Evolutionary conservation across 2,797 vertebrate species (phyloP), one percentile per base, ranked within the genome.

Genomic region (Knipowitschia caucasica): DNA sequence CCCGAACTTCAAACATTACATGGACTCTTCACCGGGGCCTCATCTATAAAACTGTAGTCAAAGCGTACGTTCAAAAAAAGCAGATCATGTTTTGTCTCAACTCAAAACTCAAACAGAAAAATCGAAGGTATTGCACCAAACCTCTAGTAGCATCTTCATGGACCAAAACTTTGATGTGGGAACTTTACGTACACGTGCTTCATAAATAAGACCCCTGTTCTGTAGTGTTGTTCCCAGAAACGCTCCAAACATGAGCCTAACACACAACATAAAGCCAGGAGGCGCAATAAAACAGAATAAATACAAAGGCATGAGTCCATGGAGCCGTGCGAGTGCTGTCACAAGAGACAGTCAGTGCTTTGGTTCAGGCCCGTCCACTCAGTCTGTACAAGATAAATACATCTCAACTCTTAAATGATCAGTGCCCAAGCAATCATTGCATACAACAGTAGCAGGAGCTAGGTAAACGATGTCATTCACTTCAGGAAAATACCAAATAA

Each of bases 351-450:
- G 53, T 61, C 67, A 30, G 67, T 69, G 67, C 78, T 88, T 89
- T 82, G 81, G 79, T 84, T 81, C 77, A 84, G 39, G 11, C 54
- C 64, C 56, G 20, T 55, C 43, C 23, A 44, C 20, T 43, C 39
- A 36, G 23, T 25, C 15, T 45, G 43, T 8, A 45, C 7, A 10
- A 4, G 8, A 29, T 45, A 29, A 45, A 45, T 45, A 17, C 7
- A 26, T 8, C 9, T 14, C 5, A 45, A 45, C n/a, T 27, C 43
- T 17, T 17, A 17, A 45, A 45, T 18, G 17, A 42, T 42, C 39
- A 45, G 25, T 44, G 24, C 23, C 24, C 14, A 21, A 30, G 29
- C 18, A 0, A 15, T 11, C 14, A 3, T 24, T 7, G 27, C 33
- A 34, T 10, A 47, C 12, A 57, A 55, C 11, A 24, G 27, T 40